Conservation (phyloP, 2,797 vertebrate species). For the Buceros bicornis region DNA sequence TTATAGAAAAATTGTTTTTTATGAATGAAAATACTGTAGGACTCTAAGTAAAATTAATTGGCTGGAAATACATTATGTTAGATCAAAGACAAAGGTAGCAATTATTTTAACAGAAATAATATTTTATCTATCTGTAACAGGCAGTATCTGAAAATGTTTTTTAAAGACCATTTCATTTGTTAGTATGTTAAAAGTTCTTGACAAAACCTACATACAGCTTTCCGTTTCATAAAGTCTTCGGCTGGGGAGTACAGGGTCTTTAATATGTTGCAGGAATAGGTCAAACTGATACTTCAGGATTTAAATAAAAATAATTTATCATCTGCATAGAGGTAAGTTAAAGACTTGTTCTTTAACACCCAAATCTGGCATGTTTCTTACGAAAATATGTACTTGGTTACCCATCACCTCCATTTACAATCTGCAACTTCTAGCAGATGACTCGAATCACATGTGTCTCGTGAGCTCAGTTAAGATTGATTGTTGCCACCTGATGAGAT, state of each 20-base stretch:
- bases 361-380: background rate
- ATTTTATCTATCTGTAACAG: background rate
- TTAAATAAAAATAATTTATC: conserved; percentile 27
- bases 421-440: background rate
- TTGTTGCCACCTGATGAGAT: background rate
- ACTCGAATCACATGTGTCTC: background rate
- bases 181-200: background rate
- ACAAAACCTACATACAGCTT: background rate
- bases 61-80: background rate
- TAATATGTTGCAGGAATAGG: conserved; percentile 13
- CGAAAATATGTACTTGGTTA: background rate
- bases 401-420: background rate
- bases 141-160: background rate
- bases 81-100: background rate
- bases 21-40: background rate
- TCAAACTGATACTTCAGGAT: background rate
- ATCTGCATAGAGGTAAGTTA: background rate
- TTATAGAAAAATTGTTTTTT: background rate
- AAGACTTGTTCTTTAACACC: background rate
- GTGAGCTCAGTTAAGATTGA: background rate
- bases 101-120: background rate
- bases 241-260: background rate
- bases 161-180: background rate
- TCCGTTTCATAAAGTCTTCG: background rate
- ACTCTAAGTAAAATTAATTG: background rate